A percentile compares a stretch with the other conserved stretches of the same genome.
Conservation (phyloP, 2,113 vertebrate species). For the Tachuris rubrigastra region DNA sequence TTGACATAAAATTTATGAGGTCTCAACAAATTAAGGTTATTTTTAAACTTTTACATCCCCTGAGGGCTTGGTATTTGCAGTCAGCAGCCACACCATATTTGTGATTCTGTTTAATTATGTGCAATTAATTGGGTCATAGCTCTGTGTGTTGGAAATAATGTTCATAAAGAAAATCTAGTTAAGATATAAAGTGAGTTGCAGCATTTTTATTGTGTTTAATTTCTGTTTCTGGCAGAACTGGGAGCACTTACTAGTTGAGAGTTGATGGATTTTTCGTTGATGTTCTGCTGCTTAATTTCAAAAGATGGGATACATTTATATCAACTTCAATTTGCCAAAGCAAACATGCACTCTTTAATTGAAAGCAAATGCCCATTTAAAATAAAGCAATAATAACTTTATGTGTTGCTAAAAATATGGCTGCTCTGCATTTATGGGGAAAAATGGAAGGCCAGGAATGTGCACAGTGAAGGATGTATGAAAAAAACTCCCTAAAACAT, state of each 20-base stretch:
- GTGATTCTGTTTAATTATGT: not conserved
- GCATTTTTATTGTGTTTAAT: not conserved
- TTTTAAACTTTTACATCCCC: not conserved
- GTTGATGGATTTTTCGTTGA: constrained; percentile 1
- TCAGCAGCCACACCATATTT: not conserved
- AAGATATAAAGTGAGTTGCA: not conserved
- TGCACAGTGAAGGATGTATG: not conserved
- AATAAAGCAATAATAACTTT: not conserved
- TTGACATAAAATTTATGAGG: not conserved
- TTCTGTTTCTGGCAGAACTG: not conserved
- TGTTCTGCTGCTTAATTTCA: not conserved
- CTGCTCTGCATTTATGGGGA: not conserved
- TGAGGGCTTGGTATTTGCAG: not conserved
- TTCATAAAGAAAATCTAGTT: not conserved
- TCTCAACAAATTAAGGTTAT: not conserved
- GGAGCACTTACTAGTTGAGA: not conserved
- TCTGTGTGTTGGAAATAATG: not conserved
- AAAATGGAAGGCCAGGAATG: not conserved
- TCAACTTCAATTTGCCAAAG: not conserved
- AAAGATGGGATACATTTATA: not conserved
- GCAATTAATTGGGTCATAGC: constrained; percentile 1
- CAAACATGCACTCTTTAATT: not conserved
- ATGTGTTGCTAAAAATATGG: not conserved
- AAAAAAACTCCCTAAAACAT: not conserved
- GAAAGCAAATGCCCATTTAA: not conserved